phyloP scores from a whole-genome alignment of 2,888 invertebrate species.

The Geophilus truncorum region DNA sequence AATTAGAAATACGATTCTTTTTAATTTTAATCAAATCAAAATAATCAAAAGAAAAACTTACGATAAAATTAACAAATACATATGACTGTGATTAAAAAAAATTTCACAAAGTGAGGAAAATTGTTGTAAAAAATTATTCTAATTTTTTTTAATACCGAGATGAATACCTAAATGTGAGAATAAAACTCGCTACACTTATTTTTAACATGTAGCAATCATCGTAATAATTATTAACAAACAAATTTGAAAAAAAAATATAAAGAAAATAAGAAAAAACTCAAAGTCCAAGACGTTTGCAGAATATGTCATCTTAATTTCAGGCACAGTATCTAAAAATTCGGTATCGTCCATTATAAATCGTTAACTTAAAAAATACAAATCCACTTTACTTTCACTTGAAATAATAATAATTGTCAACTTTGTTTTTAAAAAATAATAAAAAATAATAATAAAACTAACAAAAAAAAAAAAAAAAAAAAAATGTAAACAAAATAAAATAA shows the following conservation, averaged over 20 bases:
- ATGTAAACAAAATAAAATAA: background rate
- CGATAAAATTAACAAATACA: background rate
- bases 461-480: background rate
- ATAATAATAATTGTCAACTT: background rate
- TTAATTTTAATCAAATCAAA: background rate
- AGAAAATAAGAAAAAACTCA: background rate
- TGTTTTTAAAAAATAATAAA: too few relatives aligned
- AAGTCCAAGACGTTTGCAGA: background rate
- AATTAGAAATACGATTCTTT: background rate
- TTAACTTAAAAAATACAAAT: background rate
- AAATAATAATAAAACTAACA: too few relatives aligned
- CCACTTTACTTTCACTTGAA: background rate
- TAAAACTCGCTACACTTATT: background rate
- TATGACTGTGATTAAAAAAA: background rate
- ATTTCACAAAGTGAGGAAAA: background rate
- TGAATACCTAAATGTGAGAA: background rate
- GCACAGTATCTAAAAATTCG: background rate
- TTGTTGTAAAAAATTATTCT: background rate
- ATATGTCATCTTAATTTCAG: background rate
- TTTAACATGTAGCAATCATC: background rate
- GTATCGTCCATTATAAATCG: background rate
- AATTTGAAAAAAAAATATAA: background rate
- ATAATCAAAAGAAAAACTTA: too few relatives aligned
- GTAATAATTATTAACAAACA: background rate
- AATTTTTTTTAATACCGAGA: slow-evolving; percentile 27